Evolutionary conservation across 2,113 vertebrate species (phyloP).

Genomic region (Hucho hucho): DNA sequence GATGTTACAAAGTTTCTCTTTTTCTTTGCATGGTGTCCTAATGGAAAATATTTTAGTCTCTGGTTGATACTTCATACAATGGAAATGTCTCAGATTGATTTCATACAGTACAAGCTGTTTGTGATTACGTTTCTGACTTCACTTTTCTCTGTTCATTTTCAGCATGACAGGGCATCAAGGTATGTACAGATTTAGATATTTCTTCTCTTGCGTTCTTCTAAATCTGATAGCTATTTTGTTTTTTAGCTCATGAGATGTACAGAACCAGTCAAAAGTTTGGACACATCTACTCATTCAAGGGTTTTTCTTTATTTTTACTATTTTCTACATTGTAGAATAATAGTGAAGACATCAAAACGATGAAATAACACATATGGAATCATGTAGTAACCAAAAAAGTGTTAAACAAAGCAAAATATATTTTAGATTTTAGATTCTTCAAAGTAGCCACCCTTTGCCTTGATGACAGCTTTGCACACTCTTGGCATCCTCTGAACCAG

Average conservation of each 20-base stretch:
- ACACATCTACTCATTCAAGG: no score
- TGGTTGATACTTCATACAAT: not conserved
- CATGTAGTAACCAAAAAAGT: no score
- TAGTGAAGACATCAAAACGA: no score
- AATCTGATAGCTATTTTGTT: not conserved
- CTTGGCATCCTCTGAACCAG: no score
- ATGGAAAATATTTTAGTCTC: constrained; percentile 3
- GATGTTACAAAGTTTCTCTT: not conserved
- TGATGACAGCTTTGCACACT: no score
- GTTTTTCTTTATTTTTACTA: no score
- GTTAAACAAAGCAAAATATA: no score
- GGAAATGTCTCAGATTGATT: not conserved
- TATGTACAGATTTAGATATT: constrained; percentile 60
- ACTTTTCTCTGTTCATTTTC: constrained; percentile 5
- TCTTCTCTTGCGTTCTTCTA: not conserved
- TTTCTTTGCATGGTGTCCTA: not conserved
- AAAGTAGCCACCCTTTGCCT: no score
- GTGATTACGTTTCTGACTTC: not conserved
- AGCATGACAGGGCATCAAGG: constrained; percentile 79
- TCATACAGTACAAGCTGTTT: not conserved
- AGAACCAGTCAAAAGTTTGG: no score
- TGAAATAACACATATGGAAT: no score
- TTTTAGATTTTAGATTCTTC: no score
- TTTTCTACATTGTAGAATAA: no score
- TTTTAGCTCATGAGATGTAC: not conserved